Evolutionary conservation across 2,797 vertebrate species (phyloP).

Genomic region (Setipinna tenuifilis): DNA sequence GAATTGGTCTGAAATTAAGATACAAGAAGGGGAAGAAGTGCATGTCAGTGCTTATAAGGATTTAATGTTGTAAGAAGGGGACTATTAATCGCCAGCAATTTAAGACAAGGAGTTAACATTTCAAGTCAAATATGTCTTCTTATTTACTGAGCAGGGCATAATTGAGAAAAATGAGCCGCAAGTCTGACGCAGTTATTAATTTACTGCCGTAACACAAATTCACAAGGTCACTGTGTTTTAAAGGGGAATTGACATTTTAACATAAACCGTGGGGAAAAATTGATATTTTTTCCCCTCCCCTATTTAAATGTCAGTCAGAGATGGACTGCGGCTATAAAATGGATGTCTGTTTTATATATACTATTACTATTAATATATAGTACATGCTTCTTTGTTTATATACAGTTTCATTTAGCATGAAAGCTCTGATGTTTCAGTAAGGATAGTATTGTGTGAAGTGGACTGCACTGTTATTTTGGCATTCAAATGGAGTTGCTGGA

Average conservation of each 20-base stretch:
- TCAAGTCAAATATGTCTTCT: conserved; percentile 70
- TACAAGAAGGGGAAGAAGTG: conserved; percentile 70
- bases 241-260: conserved; percentile 52
- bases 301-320: conserved; percentile 23
- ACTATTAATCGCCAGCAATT: conserved; percentile 74
- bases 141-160: conserved; percentile 59
- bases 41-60: conserved; percentile 76
- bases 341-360: conserved; percentile 17
- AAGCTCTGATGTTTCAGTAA: neutral
- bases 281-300: conserved; percentile 49
- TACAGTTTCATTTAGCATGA: conserved; percentile 1
- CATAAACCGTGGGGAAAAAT: conserved; percentile 43
- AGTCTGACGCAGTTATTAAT: conserved; percentile 72
- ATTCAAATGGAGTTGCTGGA: neutral
- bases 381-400: neutral
- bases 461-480: neutral
- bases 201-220: conserved; percentile 63
- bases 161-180: conserved; percentile 76
- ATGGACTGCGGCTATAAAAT: conserved; percentile 22
- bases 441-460: neutral
- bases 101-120: conserved; percentile 63
- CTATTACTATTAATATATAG: conserved; percentile 19
- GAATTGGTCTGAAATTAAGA: conserved; percentile 78
- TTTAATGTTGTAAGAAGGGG: conserved; percentile 63
- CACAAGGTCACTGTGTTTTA: conserved; percentile 60